Evolutionary conservation across 1,140 invertebrate genomes (phyloP), one percentile per base, ranked within the genome.

Genomic region (Cydia amplana): DNA sequence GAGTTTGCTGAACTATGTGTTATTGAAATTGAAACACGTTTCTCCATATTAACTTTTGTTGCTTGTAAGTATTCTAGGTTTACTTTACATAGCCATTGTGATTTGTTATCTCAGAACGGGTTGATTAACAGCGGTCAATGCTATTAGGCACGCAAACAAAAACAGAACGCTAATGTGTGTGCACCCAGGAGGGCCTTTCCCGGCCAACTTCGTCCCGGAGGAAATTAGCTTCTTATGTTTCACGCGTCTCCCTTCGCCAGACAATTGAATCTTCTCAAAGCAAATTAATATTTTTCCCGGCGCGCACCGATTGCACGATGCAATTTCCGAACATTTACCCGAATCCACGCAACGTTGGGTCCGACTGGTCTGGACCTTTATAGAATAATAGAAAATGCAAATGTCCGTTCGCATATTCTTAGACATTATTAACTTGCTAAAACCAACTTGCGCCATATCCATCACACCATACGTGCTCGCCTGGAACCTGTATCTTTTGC

Each of bases 191-290:
- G 51, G 82, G 82, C 78, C 83, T 87, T 89, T 85, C 79, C 82
- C 85, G 79, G 77, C 80, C 78, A 77, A 79, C 77, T 78, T 74
- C 78, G 82, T 88, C 85, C 87, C 84, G 79, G 76, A 89, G 86
- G 88, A 89, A 89, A 91, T 90, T 86, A 88, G 79, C 75, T 83
- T 84, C 83, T 88, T 83, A 80, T 85, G 81, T 85, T 86, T 83
- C 80, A 84, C 82, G 83, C 82, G 79, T 83, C 79, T 81, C 74
- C 73, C 76, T 75, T 76, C 74, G 72, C 80, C 76, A 82, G 79
- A 83, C 82, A 84, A 86, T 87, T 85, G 82, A 85, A 88, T 88
- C 80, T 82, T 78, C 72, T 73, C 67, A 72, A 83, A 75, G 79
- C 75, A 82, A 85, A 88, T 84, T 89, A 79, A 82, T 87, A 84